These are phyloP conservation scores for Stratiomys singularior DNA, from an alignment of 2,888 invertebrate species.

Conservation along the genomic window DNA sequence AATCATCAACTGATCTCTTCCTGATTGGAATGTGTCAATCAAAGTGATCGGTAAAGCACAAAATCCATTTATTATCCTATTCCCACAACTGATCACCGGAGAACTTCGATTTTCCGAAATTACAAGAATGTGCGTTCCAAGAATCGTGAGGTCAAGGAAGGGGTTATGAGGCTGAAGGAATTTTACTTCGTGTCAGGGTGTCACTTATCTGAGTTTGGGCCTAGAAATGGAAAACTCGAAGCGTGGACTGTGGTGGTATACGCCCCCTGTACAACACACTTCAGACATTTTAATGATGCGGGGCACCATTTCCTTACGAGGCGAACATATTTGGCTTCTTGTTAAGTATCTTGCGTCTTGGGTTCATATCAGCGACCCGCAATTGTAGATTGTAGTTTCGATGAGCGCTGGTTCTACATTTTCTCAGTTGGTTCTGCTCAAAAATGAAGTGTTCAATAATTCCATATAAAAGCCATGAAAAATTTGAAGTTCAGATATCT, in stretches of 20 bases:
- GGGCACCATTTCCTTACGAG: slow-evolving; percentile 28
- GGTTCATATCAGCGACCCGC: background rate
- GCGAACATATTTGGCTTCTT: slow-evolving; percentile 28
- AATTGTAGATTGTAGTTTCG: background rate
- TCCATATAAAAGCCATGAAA: too few relatives aligned
- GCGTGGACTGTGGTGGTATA: background rate
- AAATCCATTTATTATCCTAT: slow-evolving; percentile 46
- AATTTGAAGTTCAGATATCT: too few relatives aligned
- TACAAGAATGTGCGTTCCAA: slow-evolving; percentile 19
- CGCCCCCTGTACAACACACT: slow-evolving; percentile 35
- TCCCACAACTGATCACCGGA: slow-evolving; percentile 44
- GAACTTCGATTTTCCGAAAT: slow-evolving; percentile 23
- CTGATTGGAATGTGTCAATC: slow-evolving; percentile 51
- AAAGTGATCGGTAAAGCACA: slow-evolving; percentile 34
- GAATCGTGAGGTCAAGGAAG: slow-evolving; percentile 19
- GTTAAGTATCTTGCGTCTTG: background rate
- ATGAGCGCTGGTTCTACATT: background rate
- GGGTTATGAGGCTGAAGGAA: slow-evolving; percentile 37
- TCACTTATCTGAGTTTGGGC: slow-evolving; percentile 29
- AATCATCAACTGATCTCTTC: slow-evolving; percentile 35
- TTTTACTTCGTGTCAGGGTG: slow-evolving; percentile 35
- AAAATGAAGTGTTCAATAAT: too few relatives aligned
- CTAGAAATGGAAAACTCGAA: background rate
- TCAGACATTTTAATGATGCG: slow-evolving; percentile 43
- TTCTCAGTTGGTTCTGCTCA: too few relatives aligned